Percentiles rank a stretch among this genome's conserved stretches.
Conservation (phyloP, 2,797 vertebrate species). For the Melanogrammus aeglefinus region DNA sequence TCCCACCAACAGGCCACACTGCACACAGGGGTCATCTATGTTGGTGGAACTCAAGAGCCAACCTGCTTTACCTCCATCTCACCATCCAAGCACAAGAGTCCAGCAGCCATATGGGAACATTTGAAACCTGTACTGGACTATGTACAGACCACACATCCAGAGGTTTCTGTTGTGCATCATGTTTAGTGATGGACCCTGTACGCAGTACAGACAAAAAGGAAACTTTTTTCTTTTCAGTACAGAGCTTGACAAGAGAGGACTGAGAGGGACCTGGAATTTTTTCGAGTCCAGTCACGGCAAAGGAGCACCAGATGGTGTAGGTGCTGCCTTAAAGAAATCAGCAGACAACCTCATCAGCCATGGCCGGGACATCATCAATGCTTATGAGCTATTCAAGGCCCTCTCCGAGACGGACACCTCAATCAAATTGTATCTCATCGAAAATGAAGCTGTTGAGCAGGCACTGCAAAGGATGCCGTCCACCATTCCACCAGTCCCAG, state of each 20-base stretch:
- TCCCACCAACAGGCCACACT: no score
- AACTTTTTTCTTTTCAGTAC: slow-evolving; percentile 22
- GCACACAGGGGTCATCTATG: slow-evolving; percentile 13
- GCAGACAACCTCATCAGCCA: slow-evolving; percentile 27
- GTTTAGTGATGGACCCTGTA: slow-evolving; percentile 32
- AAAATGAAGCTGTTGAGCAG: slow-evolving; percentile 13
- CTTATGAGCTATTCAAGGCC: slow-evolving; percentile 5
- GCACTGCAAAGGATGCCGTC: not conserved
- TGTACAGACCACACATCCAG: slow-evolving; percentile 4
- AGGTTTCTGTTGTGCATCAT: slow-evolving; percentile 19
- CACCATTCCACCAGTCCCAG: no score
- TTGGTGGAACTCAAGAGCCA: slow-evolving; percentile 5
- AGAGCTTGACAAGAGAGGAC: not conserved
- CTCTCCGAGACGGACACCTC: slow-evolving; percentile 6
- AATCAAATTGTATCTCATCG: slow-evolving; percentile 20
- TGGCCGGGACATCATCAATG: slow-evolving; percentile 19
- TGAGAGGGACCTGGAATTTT: no score
- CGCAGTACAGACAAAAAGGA: no score
- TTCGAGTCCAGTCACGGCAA: no score
- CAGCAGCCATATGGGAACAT: slow-evolving; percentile 22
- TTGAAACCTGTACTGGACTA: slow-evolving; percentile 19
- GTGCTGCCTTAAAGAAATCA: slow-evolving; percentile 19
- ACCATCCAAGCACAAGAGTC: slow-evolving; percentile 16
- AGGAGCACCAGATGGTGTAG: slow-evolving; percentile 19
- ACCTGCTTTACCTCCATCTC: slow-evolving; percentile 21